phyloP scores from a whole-genome alignment of 1,140 invertebrate genomes.

The Paramacrobiotus metropolitanus region DNA sequence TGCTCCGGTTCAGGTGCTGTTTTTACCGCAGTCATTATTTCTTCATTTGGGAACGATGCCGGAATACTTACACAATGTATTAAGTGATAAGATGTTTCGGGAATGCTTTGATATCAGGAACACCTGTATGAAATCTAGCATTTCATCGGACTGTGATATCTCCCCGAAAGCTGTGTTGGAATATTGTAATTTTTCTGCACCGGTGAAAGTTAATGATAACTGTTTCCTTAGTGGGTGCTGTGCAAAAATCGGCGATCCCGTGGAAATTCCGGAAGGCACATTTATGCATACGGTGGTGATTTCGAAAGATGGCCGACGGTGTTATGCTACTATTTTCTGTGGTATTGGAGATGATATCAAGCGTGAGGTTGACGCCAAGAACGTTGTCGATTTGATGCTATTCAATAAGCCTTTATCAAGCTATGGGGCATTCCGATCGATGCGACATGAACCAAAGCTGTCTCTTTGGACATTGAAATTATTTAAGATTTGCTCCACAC shows the following conservation, averaged over 20 bases:
- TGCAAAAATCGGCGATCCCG: background rate
- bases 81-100: conserved; percentile 15
- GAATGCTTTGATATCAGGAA: conserved; percentile 12
- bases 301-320: conserved; percentile 6
- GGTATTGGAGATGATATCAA: conserved; percentile 21
- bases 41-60: conserved; percentile 24
- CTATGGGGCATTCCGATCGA: conserved; percentile 1
- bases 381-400: conserved; percentile 5
- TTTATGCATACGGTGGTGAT: conserved; percentile 22
- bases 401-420: background rate
- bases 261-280: conserved; percentile 14
- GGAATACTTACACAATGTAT: conserved; percentile 20
- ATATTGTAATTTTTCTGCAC: conserved; percentile 18
- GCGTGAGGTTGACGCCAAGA: conserved; percentile 10
- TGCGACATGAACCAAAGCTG: conserved; percentile 5
- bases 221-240: conserved; percentile 21
- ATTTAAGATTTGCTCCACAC: conserved; percentile 15
- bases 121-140: conserved; percentile 7
- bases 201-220: conserved; percentile 15
- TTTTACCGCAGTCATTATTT: conserved; percentile 21
- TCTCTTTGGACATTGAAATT: conserved; percentile 17
- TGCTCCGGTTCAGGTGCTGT: conserved; percentile 16
- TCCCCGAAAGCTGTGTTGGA: conserved; percentile 16
- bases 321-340: conserved; percentile 19
- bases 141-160: background rate